Evolutionary conservation across 2,888 invertebrate species (phyloP), one percentile per base, ranked within the genome.

Genomic region (Asteroscopus sphinx): DNA sequence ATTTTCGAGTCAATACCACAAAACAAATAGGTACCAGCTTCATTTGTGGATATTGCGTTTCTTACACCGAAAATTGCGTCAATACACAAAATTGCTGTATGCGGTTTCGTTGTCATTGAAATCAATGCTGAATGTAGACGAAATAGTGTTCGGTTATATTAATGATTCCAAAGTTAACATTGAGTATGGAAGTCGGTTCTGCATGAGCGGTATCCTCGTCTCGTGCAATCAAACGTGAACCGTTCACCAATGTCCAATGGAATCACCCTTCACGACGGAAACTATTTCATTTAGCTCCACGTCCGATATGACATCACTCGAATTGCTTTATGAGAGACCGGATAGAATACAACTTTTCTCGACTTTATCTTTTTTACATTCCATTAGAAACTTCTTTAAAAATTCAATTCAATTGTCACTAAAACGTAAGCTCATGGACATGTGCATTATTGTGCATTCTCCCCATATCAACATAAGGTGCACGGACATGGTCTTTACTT

Each of bases 151-250:
- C 33, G 60, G 52, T 65, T 61, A 63, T 56, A 62, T 64, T 63
- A 71, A 55, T 68, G 66, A 67, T 62, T 48, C 51, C 58, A 56
- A 54, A 68, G 54, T 57, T 61, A 47, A 49, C 51, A 66, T 58
- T 64, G 64, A 70, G 51, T 57, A 71, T 71, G 72, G 66, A 57
- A 64, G 45, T 60, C 62, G 81, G 92, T 91, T 88, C 83, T 85
- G 92, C 92, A 85, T 88, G 88, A 89, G 70, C 75, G 83, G 71
- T 79, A 87, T 86, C 91, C 88, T 89, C 86, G 89, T 71, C 81
- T 85, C 65, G 82, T 77, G 86, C 91, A 90, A 82, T 86, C 82
- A 82, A 84, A 88, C 92, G 92, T 92, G 90, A 92, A 89, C 77
- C 71, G 79, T 77, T 77, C 82, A 83, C 81, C 69, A 87, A 85